Percentiles rank a stretch among this genome's conserved stretches.
phyloP scores from a whole-genome alignment of 2,113 vertebrate species.

The Pyrgilauda ruficollis region DNA sequence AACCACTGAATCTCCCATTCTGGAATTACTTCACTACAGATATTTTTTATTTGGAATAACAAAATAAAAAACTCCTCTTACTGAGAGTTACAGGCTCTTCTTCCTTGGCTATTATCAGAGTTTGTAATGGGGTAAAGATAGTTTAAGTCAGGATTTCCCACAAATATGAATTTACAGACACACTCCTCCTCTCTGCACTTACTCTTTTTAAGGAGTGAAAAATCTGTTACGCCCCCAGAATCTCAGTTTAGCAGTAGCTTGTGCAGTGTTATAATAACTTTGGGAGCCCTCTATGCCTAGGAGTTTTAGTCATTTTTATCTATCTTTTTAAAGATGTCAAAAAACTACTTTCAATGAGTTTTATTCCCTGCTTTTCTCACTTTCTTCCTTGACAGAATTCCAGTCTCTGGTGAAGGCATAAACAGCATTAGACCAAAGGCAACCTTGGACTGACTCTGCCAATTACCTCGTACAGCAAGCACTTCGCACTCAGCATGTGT shows the following conservation, averaged over 20 bases:
- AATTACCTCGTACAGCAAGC: slow-evolving; percentile 53
- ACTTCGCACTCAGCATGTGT: slow-evolving; percentile 40
- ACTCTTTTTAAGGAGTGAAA: slow-evolving; percentile 40
- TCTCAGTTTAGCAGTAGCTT: slow-evolving; percentile 45
- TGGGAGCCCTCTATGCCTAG: not conserved
- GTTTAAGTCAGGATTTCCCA: slow-evolving; percentile 39
- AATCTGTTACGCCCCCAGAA: slow-evolving; percentile 47
- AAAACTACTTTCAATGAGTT: not conserved
- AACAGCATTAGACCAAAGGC: slow-evolving; percentile 46
- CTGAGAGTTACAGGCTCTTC: not conserved
- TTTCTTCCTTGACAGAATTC: slow-evolving; percentile 59
- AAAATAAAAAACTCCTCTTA: not conserved
- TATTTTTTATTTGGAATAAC: not conserved
- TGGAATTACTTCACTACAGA: not conserved
- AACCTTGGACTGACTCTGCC: slow-evolving; percentile 39
- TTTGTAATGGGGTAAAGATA: not conserved
- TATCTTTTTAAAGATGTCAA: not conserved
- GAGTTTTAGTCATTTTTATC: slow-evolving; percentile 16
- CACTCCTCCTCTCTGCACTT: slow-evolving; percentile 15
- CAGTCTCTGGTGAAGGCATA: slow-evolving; percentile 64
- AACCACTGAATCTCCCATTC: not conserved
- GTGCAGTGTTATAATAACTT: slow-evolving; percentile 4
- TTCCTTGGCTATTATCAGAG: not conserved
- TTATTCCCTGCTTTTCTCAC: slow-evolving; percentile 2
- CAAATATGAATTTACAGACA: not conserved